These are phyloP conservation scores for Thunnus albacares DNA, from an alignment of 2,797 vertebrate genomes.

Conservation along the genomic window DNA sequence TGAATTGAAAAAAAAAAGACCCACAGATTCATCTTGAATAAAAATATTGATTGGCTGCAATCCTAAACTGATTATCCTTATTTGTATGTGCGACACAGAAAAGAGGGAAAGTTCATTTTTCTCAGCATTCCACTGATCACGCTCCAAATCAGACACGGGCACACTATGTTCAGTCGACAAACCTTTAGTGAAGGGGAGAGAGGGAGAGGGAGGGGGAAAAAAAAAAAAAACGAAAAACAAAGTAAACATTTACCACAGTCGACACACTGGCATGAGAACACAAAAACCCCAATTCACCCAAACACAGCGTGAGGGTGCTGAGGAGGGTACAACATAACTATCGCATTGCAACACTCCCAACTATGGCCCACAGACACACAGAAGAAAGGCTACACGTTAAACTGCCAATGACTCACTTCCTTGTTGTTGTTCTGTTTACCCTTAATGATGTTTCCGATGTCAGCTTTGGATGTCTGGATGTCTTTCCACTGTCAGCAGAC, in stretches of 20 bases:
- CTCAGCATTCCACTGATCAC: constrained; percentile 6
- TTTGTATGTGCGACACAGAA: background rate
- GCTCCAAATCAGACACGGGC: constrained; percentile 14
- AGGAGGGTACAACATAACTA: constrained; percentile 19
- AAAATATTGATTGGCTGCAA: background rate
- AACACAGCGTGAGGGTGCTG: constrained; percentile 32
- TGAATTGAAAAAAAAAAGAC: background rate
- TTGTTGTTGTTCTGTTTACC: background rate
- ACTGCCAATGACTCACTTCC: constrained; percentile 27
- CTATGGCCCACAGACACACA: constrained; percentile 2
- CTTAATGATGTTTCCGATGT: constrained; percentile 14
- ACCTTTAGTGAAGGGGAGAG: constrained; percentile 28
- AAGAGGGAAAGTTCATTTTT: background rate
- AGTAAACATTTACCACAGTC: constrained; percentile 30
- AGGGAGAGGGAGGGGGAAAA: background rate
- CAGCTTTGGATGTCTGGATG: background rate
- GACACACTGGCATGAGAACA: constrained; percentile 35
- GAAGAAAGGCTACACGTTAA: constrained; percentile 10
- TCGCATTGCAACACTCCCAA: constrained; percentile 12
- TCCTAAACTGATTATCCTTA: background rate
- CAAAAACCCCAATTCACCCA: constrained; percentile 8
- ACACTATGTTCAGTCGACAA: constrained; percentile 16
- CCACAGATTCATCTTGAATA: background rate
- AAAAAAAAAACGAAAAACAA: background rate
- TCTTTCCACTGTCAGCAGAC: constrained; percentile 19